These are phyloP conservation scores for Eremophila alpestris DNA, from an alignment of 2,797 vertebrate species.

Conservation along the genomic window DNA sequence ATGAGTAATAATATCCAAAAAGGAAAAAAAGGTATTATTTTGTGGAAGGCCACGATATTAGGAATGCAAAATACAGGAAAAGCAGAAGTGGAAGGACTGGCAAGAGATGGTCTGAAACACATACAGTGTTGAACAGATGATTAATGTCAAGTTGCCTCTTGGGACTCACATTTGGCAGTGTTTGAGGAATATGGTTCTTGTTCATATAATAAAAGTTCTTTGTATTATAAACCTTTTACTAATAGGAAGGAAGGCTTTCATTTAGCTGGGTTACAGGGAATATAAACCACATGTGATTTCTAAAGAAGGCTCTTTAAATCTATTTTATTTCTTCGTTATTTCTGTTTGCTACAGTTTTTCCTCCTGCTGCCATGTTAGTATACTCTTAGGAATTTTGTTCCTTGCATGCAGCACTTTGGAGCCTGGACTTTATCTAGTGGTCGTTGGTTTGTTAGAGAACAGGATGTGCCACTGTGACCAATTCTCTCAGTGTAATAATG, in stretches of 20 bases:
- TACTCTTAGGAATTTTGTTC: neutral
- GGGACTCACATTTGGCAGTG: neutral
- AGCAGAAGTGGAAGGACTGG: neutral
- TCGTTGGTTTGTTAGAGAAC: neutral
- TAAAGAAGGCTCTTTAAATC: neutral
- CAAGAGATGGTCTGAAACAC: neutral
- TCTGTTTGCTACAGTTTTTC: neutral
- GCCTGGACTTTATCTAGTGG: neutral
- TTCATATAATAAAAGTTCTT: neutral
- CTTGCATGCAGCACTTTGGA: neutral
- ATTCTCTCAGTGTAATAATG: fast-evolving
- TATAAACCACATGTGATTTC: neutral
- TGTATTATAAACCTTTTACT: neutral
- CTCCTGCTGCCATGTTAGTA: fast-evolving
- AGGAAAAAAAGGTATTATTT: neutral
- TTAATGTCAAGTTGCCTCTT: neutral
- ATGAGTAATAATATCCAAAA: fast-evolving
- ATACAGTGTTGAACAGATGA: neutral
- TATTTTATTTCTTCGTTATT: neutral
- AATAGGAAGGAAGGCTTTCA: neutral
- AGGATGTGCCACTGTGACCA: neutral
- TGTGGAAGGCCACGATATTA: neutral
- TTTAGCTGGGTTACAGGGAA: neutral
- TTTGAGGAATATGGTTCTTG: neutral
- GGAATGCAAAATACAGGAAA: neutral